Evolutionary conservation across 2,797 vertebrate genomes (phyloP).

Genomic region (Parambassis ranga): DNA sequence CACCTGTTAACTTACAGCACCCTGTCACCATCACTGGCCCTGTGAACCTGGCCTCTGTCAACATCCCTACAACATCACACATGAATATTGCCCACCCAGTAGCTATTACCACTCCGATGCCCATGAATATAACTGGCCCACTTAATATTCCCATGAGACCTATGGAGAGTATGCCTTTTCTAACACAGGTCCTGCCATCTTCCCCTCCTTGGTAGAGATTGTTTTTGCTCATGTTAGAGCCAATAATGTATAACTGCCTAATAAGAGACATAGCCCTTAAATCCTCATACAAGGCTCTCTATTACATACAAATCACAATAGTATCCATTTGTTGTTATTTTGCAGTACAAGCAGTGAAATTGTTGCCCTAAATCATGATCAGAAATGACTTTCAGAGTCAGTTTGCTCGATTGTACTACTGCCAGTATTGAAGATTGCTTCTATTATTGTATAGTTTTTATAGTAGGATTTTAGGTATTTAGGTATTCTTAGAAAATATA

Average conservation of each 20-base stretch:
- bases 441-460: no score
- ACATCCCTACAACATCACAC: conserved; percentile 80
- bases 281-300: not conserved
- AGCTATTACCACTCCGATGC: conserved; percentile 93
- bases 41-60: conserved; percentile 89
- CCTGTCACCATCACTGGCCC: conserved; percentile 96
- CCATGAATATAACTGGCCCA: conserved; percentile 89
- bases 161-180: conserved; percentile 89
- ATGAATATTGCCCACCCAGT: conserved; percentile 96
- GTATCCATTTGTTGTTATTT: no score
- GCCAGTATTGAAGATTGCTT: no score
- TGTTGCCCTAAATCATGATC: no score
- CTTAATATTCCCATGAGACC: conserved; percentile 96
- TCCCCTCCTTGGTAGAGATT: conserved; percentile 92
- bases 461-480: no score
- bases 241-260: conserved; percentile 41
- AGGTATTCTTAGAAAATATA: no score
- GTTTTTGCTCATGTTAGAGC: not conserved
- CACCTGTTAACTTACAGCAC: conserved; percentile 91
- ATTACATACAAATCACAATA: no score
- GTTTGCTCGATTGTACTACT: no score
- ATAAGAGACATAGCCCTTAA: conserved; percentile 7
- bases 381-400: no score
- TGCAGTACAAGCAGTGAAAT: no score
- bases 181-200: conserved; percentile 95